Conservation (phyloP, 2,888 invertebrate genomes). For the Notocelia uddmanniana region DNA sequence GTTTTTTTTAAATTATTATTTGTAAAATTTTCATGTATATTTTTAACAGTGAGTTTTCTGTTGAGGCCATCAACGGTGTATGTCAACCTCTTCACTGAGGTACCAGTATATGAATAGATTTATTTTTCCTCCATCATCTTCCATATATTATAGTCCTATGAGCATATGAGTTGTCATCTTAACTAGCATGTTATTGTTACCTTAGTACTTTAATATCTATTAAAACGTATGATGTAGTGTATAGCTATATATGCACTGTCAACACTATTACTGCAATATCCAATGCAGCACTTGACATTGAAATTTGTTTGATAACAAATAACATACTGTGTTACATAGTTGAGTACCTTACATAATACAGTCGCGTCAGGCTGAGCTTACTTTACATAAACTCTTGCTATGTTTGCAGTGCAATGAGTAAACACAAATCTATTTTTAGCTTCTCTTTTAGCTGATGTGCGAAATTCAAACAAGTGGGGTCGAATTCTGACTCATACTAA, state of each 20-base stretch:
- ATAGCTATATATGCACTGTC: background rate
- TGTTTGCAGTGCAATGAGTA: background rate
- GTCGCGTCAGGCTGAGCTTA: background rate
- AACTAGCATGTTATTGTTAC: background rate
- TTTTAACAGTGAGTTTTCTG: too few relatives aligned
- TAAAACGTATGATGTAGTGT: background rate
- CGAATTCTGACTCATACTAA: background rate
- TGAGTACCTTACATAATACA: constrained; percentile 2
- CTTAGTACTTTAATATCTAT: background rate
- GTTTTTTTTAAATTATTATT: too few relatives aligned
- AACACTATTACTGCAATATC: background rate
- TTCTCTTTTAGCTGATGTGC: background rate
- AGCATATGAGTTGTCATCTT: background rate
- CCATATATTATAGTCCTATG: background rate
- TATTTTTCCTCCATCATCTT: background rate
- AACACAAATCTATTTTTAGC: constrained; percentile 1
- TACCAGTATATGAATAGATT: background rate
- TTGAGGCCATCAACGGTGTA: too few relatives aligned
- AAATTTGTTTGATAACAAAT: constrained; percentile 30
- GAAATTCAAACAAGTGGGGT: background rate
- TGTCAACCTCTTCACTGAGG: too few relatives aligned
- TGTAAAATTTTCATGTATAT: too few relatives aligned
- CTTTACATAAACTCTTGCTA: constrained; percentile 18
- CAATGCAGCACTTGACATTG: constrained; percentile 9
- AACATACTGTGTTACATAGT: constrained; percentile 5